These are phyloP conservation scores for Todiramphus chloris DNA, from an alignment of 2,113 vertebrate genomes.

Conservation along the genomic window DNA sequence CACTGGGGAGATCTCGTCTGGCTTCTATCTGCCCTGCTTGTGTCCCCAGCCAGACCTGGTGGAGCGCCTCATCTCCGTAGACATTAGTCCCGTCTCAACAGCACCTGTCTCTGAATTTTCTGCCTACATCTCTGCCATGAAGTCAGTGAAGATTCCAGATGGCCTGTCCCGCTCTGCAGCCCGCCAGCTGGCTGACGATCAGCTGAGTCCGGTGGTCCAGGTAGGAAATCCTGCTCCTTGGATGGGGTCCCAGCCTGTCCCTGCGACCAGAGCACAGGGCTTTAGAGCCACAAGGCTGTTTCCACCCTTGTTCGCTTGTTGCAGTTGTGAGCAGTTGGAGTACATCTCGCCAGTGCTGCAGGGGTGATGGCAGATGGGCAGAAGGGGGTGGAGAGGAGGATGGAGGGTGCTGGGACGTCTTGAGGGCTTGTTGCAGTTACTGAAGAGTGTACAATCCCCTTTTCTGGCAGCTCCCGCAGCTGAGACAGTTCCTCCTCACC, in stretches of 20 bases:
- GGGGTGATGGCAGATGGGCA: rapidly evolving
- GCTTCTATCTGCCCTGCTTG: background rate
- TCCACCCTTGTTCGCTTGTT: background rate
- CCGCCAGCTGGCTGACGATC: conserved; percentile 85
- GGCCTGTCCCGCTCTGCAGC: conserved; percentile 84
- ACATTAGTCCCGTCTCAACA: conserved; percentile 82
- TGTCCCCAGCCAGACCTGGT: conserved; percentile 85
- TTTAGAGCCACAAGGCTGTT: background rate
- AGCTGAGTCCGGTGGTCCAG: conserved; percentile 81
- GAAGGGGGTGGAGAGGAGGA: background rate
- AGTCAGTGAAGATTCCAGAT: conserved; percentile 75
- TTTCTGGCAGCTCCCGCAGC: conserved; percentile 74
- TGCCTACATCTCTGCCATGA: conserved; percentile 86
- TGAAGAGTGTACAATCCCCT: rapidly evolving
- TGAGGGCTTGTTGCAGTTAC: background rate
- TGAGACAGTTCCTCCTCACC: conserved; percentile 90
- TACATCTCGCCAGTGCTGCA: background rate
- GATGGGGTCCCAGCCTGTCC: background rate
- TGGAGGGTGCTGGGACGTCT: background rate
- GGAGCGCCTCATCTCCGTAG: conserved; percentile 87
- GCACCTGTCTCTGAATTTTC: conserved; percentile 69
- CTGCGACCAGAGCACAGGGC: background rate
- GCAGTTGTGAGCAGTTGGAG: background rate
- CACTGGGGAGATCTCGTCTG: background rate
- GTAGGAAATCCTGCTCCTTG: conserved; percentile 44